Percentiles rank a stretch among this genome's conserved stretches.
phyloP scores from a whole-genome alignment of 2,888 invertebrate genomes.

The Tachina fera region DNA sequence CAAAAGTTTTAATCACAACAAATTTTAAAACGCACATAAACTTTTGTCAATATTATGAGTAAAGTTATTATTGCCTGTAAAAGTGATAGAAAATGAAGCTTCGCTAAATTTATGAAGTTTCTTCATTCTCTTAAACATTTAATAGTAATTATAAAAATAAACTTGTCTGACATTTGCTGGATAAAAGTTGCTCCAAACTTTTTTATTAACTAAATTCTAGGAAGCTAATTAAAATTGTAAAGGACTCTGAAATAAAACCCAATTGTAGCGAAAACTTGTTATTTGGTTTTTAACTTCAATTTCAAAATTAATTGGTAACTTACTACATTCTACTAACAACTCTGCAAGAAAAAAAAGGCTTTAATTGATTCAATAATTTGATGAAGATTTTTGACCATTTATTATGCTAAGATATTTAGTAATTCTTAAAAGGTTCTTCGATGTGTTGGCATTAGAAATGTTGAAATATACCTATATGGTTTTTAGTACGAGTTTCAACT shows the following conservation, averaged over 20 bases:
- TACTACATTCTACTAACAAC: no score
- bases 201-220: neutral
- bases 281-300: no score
- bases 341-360: no score
- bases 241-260: neutral
- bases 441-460: no score
- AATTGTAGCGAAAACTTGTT: no score
- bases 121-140: slow-evolving; percentile 30
- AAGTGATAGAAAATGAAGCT: neutral
- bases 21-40: slow-evolving; percentile 64
- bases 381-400: no score
- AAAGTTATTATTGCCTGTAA: neutral
- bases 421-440: no score
- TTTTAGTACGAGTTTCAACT: no score
- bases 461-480: no score
- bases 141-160: slow-evolving; percentile 33
- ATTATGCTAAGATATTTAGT: no score
- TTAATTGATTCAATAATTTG: no score
- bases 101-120: slow-evolving; percentile 10
- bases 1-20: slow-evolving; percentile 72
- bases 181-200: neutral
- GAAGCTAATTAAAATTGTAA: neutral
- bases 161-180: neutral
- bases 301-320: no score
- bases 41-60: slow-evolving; percentile 19